phyloP scores from a whole-genome alignment of 2,797 vertebrate genomes.

The Lepilemur septentrionalis region DNA sequence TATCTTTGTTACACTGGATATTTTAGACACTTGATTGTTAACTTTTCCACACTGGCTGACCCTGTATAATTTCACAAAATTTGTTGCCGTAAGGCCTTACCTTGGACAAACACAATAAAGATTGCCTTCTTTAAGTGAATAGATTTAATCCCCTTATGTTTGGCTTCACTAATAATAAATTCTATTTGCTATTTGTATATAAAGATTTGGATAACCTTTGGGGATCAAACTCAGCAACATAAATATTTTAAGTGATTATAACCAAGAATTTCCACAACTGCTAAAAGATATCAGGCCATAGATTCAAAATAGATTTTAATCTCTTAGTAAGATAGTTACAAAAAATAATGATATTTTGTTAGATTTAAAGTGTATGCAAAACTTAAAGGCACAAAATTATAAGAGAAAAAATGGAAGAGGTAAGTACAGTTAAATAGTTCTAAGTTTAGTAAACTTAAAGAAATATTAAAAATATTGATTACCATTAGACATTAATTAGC shows the following conservation, averaged over 20 bases:
- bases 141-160: background rate
- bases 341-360: background rate
- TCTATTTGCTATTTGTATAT: background rate
- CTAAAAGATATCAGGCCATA: background rate
- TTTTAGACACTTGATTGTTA: background rate
- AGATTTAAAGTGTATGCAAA: background rate
- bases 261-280: background rate
- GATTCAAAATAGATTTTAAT: background rate
- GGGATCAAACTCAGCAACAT: background rate
- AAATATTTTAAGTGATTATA: background rate
- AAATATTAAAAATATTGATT: background rate
- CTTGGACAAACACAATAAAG: background rate
- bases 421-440: background rate
- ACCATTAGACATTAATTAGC: background rate
- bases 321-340: background rate
- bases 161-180: background rate
- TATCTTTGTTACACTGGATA: background rate
- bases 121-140: background rate
- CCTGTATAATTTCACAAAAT: background rate
- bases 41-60: background rate
- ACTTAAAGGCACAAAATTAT: background rate
- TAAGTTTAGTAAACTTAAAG: background rate
- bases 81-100: background rate
- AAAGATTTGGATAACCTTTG: background rate
- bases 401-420: background rate